phyloP scores from a whole-genome alignment of 2,113 vertebrate genomes.

The Neolamprologus sp. region DNA sequence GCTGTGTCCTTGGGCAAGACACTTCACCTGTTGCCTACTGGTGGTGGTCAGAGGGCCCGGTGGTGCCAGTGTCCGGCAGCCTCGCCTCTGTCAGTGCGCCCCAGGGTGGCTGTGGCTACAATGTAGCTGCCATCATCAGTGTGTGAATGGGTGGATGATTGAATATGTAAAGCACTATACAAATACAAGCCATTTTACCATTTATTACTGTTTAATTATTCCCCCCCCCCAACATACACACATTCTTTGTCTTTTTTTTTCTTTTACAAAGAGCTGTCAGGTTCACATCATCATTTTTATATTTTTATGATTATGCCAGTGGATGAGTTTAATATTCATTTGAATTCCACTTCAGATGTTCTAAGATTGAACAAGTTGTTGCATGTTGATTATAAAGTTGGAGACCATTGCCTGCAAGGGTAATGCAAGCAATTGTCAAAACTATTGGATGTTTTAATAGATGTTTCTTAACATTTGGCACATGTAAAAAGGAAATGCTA shows the following conservation, averaged over 20 bases:
- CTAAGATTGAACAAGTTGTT: not conserved
- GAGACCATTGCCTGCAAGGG: not conserved
- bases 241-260: not conserved
- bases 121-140: not conserved
- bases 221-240: not conserved
- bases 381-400: not conserved
- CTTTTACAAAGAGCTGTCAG: not conserved
- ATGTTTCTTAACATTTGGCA: not conserved
- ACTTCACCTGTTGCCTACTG: not conserved
- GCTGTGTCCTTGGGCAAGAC: not conserved
- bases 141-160: not conserved
- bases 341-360: not conserved
- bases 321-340: not conserved
- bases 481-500: not conserved
- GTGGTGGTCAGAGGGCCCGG: not conserved
- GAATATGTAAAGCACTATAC: not conserved
- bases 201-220: not conserved
- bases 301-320: not conserved
- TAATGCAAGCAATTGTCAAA: not conserved
- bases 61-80: rapidly evolving
- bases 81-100: not conserved
- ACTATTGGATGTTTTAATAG: not conserved
- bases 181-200: not conserved
- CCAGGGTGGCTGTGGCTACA: not conserved
- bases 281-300: not conserved